Percentiles rank a stretch among this genome's conserved stretches.
phyloP scores from a whole-genome alignment of 2,888 invertebrate genomes.

The Aproaerema taeniolella region DNA sequence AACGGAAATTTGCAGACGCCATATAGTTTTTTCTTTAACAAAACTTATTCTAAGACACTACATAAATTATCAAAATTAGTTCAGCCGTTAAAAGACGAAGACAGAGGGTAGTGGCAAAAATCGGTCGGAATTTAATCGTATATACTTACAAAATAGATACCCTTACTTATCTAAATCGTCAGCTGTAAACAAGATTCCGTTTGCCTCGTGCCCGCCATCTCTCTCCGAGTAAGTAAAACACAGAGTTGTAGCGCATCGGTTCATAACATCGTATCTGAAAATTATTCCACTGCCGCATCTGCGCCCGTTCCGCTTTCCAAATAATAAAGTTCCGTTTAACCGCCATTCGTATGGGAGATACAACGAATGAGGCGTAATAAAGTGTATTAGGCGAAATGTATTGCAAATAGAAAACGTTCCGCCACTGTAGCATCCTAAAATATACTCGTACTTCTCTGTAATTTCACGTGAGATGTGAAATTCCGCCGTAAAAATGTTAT shows the following conservation, averaged over 20 bases:
- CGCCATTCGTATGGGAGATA: slow-evolving; percentile 73
- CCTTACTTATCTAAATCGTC: background rate
- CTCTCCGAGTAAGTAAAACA: slow-evolving; percentile 51
- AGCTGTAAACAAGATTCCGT: background rate
- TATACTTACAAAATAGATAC: too few relatives aligned
- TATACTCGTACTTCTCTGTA: slow-evolving; percentile 10
- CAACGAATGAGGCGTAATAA: slow-evolving; percentile 68
- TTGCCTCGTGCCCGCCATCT: slow-evolving; percentile 40
- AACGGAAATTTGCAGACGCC: too few relatives aligned
- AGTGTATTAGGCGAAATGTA: slow-evolving; percentile 65
- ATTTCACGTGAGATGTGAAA: slow-evolving; percentile 8
- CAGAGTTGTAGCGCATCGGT: slow-evolving; percentile 43
- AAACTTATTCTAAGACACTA: too few relatives aligned
- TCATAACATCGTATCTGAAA: slow-evolving; percentile 49
- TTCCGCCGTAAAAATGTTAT: slow-evolving; percentile 10
- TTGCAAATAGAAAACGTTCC: slow-evolving; percentile 59
- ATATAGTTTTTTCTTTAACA: too few relatives aligned
- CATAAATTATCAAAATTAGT: too few relatives aligned
- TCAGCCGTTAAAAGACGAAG: too few relatives aligned
- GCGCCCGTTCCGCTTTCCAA: slow-evolving; percentile 57
- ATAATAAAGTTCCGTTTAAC: slow-evolving; percentile 73
- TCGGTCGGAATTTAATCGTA: too few relatives aligned
- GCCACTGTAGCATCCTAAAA: slow-evolving; percentile 16
- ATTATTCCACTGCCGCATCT: slow-evolving; percentile 62
- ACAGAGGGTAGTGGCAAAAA: too few relatives aligned